Evolutionary conservation across 2,113 vertebrate species (phyloP).

Genomic region (Apus apus): DNA sequence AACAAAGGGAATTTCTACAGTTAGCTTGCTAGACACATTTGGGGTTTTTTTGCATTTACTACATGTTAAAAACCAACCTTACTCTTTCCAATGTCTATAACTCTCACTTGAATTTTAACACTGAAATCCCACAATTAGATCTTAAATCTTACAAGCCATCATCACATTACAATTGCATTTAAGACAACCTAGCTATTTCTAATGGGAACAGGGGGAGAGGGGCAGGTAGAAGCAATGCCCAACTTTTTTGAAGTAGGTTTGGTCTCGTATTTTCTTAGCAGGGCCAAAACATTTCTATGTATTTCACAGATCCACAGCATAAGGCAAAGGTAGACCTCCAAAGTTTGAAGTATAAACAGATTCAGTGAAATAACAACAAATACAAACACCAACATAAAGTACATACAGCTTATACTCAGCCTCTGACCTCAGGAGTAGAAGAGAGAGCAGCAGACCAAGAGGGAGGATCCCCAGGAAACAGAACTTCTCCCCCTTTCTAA

Average conservation of each 20-base stretch:
- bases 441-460: too few relatives aligned
- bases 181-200: not conserved
- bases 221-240: not conserved
- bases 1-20: not conserved
- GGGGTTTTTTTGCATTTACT: not conserved
- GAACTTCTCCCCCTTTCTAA: too few relatives aligned
- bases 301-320: not conserved
- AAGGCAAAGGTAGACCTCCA: not conserved
- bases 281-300: not conserved
- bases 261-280: not conserved
- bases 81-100: not conserved
- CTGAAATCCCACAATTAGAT: not conserved
- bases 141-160: not conserved
- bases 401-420: not conserved
- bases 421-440: too few relatives aligned
- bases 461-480: too few relatives aligned
- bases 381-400: too few relatives aligned
- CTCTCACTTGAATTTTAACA: not conserved
- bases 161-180: not conserved
- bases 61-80: not conserved
- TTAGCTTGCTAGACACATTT: not conserved
- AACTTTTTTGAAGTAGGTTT: not conserved
- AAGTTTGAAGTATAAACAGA: not conserved
- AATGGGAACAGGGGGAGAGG: not conserved
- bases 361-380: not conserved